Percentiles rank a stretch among this genome's conserved stretches.
phyloP scores from a whole-genome alignment of 2,888 invertebrate genomes.

The Chaitophorus viminalis region DNA sequence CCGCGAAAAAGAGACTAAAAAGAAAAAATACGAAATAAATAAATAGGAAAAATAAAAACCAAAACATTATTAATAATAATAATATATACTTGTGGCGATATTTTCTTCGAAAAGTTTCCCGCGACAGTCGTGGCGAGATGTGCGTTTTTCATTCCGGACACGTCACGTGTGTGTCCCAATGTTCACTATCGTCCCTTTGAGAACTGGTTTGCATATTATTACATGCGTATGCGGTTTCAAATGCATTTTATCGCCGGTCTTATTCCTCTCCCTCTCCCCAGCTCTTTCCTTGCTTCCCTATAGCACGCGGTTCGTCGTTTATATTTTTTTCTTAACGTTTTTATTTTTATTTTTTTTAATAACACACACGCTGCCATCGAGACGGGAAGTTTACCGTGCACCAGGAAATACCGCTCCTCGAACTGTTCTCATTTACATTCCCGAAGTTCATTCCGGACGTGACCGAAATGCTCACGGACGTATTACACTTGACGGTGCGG shows the following conservation, averaged over 20 bases:
- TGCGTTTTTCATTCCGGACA: neutral
- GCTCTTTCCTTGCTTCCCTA: no score
- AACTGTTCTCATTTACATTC: slow-evolving; percentile 59
- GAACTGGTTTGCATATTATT: slow-evolving; percentile 18
- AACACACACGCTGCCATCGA: slow-evolving; percentile 16
- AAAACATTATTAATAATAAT: neutral
- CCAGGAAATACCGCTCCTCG: neutral
- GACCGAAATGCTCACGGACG: slow-evolving; percentile 54
- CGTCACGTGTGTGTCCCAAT: no score
- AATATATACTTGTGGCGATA: slow-evolving; percentile 3
- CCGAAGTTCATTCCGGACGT: slow-evolving; percentile 59
- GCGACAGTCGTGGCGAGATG: neutral
- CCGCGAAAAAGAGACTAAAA: neutral
- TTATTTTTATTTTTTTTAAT: slow-evolving; percentile 47
- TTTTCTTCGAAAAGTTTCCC: slow-evolving; percentile 28
- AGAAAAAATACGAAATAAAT: neutral
- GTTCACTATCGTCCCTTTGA: neutral
- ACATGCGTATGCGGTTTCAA: neutral
- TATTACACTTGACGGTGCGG: slow-evolving; percentile 26
- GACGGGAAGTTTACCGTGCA: slow-evolving; percentile 10
- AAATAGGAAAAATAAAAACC: slow-evolving; percentile 19
- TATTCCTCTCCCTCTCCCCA: no score
- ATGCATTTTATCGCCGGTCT: neutral
- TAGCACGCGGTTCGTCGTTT: no score
- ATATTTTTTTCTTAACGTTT: neutral